Conservation (phyloP, 2,113 vertebrate genomes). For the Poeciliopsis occidentalis region DNA sequence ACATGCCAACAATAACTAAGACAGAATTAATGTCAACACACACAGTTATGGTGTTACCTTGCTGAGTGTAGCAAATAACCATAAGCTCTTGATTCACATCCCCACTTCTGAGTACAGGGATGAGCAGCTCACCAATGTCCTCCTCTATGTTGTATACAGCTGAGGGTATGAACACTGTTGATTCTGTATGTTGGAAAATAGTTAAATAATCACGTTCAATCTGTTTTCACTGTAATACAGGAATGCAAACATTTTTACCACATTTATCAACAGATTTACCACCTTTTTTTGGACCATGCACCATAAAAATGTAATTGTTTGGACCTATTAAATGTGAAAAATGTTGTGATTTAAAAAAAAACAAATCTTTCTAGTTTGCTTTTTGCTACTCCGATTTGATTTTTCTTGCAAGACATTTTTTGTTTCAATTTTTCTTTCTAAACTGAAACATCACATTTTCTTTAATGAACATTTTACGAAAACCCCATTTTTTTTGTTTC, state of each 20-base stretch:
- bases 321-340: slow-evolving; percentile 17
- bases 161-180: slow-evolving; percentile 90
- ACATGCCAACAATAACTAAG: not conserved
- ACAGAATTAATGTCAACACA: not conserved
- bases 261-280: slow-evolving; percentile 33
- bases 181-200: slow-evolving; percentile 79
- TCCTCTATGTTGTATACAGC: slow-evolving; percentile 87
- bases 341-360: slow-evolving; percentile 4
- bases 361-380: not conserved
- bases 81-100: slow-evolving; percentile 92
- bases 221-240: not conserved
- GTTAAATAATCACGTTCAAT: not conserved
- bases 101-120: slow-evolving; percentile 89
- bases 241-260: not conserved
- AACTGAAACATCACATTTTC: slow-evolving; percentile 17
- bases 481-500: slow-evolving; percentile 31
- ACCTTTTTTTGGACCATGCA: slow-evolving; percentile 10
- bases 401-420: not conserved
- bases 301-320: slow-evolving; percentile 8
- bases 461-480: slow-evolving; percentile 19
- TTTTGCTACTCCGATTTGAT: not conserved
- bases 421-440: slow-evolving; percentile 21
- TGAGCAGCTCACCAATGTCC: slow-evolving; percentile 88
- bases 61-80: slow-evolving; percentile 93
- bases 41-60: slow-evolving; percentile 80